These are phyloP conservation scores for Phaonia tiefii DNA, from an alignment of 2,888 invertebrate species.

Conservation along the genomic window DNA sequence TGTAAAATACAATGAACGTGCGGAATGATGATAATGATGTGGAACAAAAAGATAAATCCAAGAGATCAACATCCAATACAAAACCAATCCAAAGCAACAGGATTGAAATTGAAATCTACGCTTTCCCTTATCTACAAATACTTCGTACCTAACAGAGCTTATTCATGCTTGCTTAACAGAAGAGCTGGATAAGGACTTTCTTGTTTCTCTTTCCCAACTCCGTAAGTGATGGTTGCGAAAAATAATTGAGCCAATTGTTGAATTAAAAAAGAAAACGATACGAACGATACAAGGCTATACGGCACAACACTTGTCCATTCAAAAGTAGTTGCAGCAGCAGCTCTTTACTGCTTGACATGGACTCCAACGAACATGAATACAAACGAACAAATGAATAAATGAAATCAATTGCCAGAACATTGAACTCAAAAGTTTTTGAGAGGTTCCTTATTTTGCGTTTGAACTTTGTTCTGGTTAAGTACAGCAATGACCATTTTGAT, in stretches of 20 bases:
- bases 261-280: conserved; percentile 3
- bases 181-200: background rate
- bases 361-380: conserved; percentile 9
- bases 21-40: background rate
- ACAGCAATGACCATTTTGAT: too few species aligned
- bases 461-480: too few species aligned
- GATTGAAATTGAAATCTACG: background rate
- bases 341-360: background rate
- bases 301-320: background rate
- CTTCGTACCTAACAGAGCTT: background rate
- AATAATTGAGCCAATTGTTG: conserved; percentile 42
- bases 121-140: background rate
- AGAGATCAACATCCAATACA: conserved; percentile 6
- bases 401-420: conserved; percentile 59
- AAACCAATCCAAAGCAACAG: background rate
- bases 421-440: conserved; percentile 58
- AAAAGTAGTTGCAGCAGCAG: background rate
- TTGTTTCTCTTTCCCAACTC: background rate
- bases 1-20: background rate
- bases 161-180: conserved; percentile 23
- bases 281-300: conserved; percentile 1
- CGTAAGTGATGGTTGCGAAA: conserved; percentile 41
- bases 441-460: too few species aligned
- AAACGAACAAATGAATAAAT: conserved; percentile 46
- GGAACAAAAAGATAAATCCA: conserved; percentile 20